phyloP scores from a whole-genome alignment of 2,797 vertebrate genomes.

The Nothura maculosa region DNA sequence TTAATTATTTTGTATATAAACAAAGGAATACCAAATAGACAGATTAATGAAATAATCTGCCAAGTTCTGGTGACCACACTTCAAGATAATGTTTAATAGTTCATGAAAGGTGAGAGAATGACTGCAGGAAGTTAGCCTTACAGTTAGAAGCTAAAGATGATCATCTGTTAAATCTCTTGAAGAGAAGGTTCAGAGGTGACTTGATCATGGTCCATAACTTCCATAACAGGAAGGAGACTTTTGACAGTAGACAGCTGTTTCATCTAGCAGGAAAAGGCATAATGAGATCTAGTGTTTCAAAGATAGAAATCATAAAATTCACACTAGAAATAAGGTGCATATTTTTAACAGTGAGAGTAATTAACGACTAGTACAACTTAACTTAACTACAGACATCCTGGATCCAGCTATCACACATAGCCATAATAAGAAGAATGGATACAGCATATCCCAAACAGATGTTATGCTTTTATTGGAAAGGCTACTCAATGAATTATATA shows the following conservation, averaged over 20 bases:
- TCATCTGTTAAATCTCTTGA: constrained; percentile 28
- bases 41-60: neutral
- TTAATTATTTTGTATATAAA: neutral
- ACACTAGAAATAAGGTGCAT: neutral
- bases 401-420: neutral
- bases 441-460: neutral
- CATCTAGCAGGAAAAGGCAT: constrained; percentile 44
- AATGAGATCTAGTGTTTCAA: constrained; percentile 15
- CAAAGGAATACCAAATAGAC: neutral
- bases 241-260: constrained; percentile 26
- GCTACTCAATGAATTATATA: neutral
- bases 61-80: neutral
- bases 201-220: constrained; percentile 11
- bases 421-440: neutral
- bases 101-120: constrained; percentile 11
- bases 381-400: neutral
- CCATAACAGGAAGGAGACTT: constrained; percentile 26
- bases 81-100: neutral
- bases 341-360: neutral
- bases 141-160: neutral
- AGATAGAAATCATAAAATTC: neutral
- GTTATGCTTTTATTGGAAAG: neutral
- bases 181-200: constrained; percentile 33
- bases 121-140: neutral
- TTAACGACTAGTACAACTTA: neutral